phyloP scores from a whole-genome alignment of 1,140 invertebrate genomes.

The Littorina saxatilis region DNA sequence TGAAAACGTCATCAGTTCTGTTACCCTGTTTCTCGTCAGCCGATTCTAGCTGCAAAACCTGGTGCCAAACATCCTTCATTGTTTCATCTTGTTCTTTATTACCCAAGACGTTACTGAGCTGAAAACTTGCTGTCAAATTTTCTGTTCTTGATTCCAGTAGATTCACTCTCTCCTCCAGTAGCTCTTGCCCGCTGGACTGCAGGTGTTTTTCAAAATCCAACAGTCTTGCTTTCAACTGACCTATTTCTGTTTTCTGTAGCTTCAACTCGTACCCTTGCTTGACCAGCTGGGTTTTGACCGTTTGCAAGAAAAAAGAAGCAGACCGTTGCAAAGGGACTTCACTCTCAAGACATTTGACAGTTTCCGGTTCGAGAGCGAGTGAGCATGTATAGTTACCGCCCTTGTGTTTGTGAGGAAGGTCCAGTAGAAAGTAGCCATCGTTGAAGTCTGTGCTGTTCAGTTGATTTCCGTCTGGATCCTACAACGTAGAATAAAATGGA shows the following conservation, averaged over 20 bases:
- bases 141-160: too few species aligned
- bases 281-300: background rate
- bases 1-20: too few species aligned
- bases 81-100: too few species aligned
- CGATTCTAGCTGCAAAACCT: too few species aligned
- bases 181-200: too few species aligned
- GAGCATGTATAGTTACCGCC: constrained; percentile 24
- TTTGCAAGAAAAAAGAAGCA: background rate
- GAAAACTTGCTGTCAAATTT: too few species aligned
- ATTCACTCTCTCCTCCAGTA: too few species aligned
- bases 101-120: too few species aligned
- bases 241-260: background rate
- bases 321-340: background rate
- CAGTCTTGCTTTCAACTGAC: background rate
- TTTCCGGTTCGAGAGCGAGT: background rate
- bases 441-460: background rate
- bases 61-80: too few species aligned
- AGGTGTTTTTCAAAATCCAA: too few species aligned
- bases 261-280: background rate
- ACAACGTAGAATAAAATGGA: too few species aligned
- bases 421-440: constrained; percentile 1
- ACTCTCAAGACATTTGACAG: background rate
- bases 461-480: background rate
- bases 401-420: background rate
- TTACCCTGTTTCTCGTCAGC: too few species aligned